Evolutionary conservation across 2,113 vertebrate genomes (phyloP), one percentile per base, ranked within the genome.

Genomic region (Cyanoderma ruficeps): DNA sequence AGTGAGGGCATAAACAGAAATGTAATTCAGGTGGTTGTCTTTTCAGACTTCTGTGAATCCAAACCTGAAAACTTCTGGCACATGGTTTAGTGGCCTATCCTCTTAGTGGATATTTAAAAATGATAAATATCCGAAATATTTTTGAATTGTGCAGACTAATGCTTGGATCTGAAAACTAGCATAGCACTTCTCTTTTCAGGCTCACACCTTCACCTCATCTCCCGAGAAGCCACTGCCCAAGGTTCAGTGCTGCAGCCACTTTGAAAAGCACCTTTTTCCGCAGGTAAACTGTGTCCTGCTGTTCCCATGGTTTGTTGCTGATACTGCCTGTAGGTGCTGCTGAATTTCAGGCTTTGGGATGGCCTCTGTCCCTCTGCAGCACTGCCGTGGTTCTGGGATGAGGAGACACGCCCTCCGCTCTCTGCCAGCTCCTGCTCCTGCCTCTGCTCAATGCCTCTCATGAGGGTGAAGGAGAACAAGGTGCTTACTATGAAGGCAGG

Each of bases 381-480:
- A 2, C 33, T 19, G 83, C 64, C 2, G 7, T 3, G 3, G 0
- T 1, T 52, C 42, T 30, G 25, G 39, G 0, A 24, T 3, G 2
- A 23, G 33, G 15, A 25, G 64, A 25, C 57, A 4, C 2, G 3
- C 55, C 11, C 35, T 0, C 2, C 1, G n/a, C 2, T 17, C 39
- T 15, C 49, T 7, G 61, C 47, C 0, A 2, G 10, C 7, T 35
- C 63, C 68, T 16, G 31, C 7, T 1, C 12, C 49, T 2, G 8
- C 28, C 82, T 52, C 55, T 4, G 2, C 20, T 17, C 1, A 5
- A 2, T 2, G 49, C 35, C 27, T 17, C 59, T 35, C 20, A 0
- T 0, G 2, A 24, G 33, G 23, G 20, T 3, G 0, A 9, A 47
- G 67, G 18, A 75, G 65, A 44, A 75, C 31, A 25, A 33, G 1